Conservation (phyloP, 2,113 vertebrate species). For the Mesocricetus auratus region DNA sequence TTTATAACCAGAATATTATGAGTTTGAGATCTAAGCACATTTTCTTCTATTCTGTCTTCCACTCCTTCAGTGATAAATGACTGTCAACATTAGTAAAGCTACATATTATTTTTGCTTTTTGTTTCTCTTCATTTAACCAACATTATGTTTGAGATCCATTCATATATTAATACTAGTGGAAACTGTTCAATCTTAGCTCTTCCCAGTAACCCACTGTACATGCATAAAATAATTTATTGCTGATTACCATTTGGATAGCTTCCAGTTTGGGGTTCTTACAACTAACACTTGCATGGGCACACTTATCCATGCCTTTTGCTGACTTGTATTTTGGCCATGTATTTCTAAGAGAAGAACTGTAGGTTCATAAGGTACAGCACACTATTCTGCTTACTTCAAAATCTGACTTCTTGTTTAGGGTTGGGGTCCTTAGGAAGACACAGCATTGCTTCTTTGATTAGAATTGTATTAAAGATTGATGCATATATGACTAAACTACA, state of each 20-base stretch:
- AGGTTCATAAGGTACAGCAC: neutral
- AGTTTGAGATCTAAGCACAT: rapidly evolving
- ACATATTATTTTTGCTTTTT: neutral
- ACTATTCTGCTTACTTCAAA: neutral
- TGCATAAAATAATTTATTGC: neutral
- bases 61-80: neutral
- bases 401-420: neutral
- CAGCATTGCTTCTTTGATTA: slow-evolving; percentile 10
- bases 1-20: neutral
- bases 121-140: slow-evolving; percentile 19
- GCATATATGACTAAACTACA: neutral
- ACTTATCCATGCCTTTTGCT: neutral
- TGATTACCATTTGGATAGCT: slow-evolving; percentile 8
- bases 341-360: neutral
- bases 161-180: neutral
- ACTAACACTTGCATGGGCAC: neutral
- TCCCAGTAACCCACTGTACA: slow-evolving; percentile 29
- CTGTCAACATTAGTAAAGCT: neutral
- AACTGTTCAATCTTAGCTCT: slow-evolving; percentile 2
- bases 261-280: neutral
- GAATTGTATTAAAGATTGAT: neutral
- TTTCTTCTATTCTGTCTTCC: neutral
- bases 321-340: neutral
- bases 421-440: neutral
- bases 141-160: slow-evolving; percentile 51